Evolutionary conservation across 2,113 vertebrate genomes (phyloP).

Genomic region (Sapajus apella): DNA sequence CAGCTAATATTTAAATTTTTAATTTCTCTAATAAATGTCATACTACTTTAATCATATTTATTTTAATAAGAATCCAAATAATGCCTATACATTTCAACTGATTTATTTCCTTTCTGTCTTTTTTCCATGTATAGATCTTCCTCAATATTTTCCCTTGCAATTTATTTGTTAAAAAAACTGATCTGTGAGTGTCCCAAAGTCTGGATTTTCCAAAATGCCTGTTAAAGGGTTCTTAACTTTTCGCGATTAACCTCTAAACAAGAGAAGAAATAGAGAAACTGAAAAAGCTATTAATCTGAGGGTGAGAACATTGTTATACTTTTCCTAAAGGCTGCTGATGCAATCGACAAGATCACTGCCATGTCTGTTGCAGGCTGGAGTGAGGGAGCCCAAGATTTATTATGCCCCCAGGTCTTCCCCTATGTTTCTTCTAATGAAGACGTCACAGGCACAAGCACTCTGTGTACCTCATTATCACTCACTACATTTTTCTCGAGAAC

Average conservation of each 20-base stretch:
- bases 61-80: conserved; percentile 18
- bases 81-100: not conserved
- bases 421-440: not conserved
- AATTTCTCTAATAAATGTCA: not conserved
- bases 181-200: not conserved
- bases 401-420: not conserved
- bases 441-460: not conserved
- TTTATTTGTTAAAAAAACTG: not conserved
- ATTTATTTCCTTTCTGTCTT: not conserved
- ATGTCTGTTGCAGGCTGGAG: not conserved
- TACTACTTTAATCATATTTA: not conserved
- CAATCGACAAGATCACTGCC: not conserved
- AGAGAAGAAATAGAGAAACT: not conserved
- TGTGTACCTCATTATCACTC: not conserved
- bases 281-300: not conserved
- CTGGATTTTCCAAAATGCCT: not conserved
- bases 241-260: not conserved
- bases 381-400: not conserved
- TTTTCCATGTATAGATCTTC: not conserved
- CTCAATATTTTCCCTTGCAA: not conserved
- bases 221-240: not conserved
- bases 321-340: conserved; percentile 4
- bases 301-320: not conserved
- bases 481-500: not conserved
- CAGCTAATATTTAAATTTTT: conserved; percentile 9